phyloP scores from a whole-genome alignment of 1,140 invertebrate genomes.

The Plectrocnemia conspersa region DNA sequence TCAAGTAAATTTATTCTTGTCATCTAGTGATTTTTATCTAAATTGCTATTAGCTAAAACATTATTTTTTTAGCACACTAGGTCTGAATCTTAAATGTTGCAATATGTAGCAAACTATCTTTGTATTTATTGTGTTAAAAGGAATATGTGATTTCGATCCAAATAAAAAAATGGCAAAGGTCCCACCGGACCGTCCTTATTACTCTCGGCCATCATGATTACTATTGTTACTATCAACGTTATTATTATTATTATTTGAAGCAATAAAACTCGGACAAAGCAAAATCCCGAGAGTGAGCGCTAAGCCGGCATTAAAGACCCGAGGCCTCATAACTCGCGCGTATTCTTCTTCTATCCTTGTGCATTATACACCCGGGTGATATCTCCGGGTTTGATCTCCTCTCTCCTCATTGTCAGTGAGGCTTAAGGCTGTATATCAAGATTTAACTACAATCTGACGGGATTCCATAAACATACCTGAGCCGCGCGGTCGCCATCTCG shows the following conservation, averaged over 20 bases:
- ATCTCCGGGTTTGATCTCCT: slow-evolving; percentile 33
- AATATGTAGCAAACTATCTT: no score
- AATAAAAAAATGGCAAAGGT: no score
- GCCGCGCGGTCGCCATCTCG: no score
- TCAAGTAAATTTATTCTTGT: no score
- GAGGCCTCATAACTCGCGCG: slow-evolving; percentile 17
- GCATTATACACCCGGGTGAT: slow-evolving; percentile 21
- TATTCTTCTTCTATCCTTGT: slow-evolving; percentile 12
- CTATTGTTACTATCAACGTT: slow-evolving; percentile 4
- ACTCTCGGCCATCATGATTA: no score
- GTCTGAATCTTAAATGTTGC: no score
- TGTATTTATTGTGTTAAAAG: no score
- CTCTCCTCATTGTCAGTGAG: slow-evolving; percentile 35
- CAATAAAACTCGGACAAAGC: slow-evolving; percentile 14
- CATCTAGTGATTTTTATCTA: no score
- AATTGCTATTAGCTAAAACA: no score
- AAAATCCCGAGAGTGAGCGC: slow-evolving; percentile 1
- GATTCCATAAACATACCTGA: slow-evolving; percentile 34
- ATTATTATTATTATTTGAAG: slow-evolving; percentile 4
- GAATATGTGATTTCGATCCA: no score
- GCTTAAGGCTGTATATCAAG: slow-evolving; percentile 37
- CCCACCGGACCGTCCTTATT: no score
- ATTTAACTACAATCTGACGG: slow-evolving; percentile 36
- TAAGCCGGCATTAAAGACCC: slow-evolving; percentile 23
- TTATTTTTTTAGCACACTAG: no score